phyloP scores from a whole-genome alignment of 2,888 invertebrate genomes.

The Odontocerum albicorne region DNA sequence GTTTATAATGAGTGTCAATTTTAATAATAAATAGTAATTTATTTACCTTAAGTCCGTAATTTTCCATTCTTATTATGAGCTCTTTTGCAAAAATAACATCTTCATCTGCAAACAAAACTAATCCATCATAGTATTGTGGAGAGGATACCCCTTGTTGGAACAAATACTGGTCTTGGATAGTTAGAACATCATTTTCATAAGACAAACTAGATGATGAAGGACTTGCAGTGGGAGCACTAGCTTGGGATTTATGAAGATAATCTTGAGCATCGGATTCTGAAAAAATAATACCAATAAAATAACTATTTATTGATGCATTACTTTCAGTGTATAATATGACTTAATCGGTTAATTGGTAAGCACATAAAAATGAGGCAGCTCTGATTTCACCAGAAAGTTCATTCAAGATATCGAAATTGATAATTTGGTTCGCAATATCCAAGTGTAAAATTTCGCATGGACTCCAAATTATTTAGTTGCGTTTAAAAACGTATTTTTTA shows the following conservation, averaged over 20 bases:
- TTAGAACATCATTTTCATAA: slow-evolving; percentile 20
- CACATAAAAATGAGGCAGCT: too few species aligned
- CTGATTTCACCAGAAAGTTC: too few species aligned
- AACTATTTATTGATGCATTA: too few species aligned
- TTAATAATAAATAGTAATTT: too few species aligned
- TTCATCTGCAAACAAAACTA: slow-evolving; percentile 73
- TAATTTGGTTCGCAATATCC: too few species aligned
- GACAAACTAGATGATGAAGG: background rate
- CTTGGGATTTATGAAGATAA: slow-evolving; percentile 14
- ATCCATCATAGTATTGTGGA: slow-evolving; percentile 75
- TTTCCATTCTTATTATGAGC: slow-evolving; percentile 64
- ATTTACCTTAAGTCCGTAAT: slow-evolving; percentile 66
- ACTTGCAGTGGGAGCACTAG: background rate
- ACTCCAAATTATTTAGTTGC: too few species aligned
- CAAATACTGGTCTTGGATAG: slow-evolving; percentile 22
- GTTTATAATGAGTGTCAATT: too few species aligned
- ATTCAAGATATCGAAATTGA: too few species aligned
- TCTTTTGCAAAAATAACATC: slow-evolving; percentile 68
- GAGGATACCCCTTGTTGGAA: slow-evolving; percentile 8
- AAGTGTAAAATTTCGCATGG: too few species aligned
- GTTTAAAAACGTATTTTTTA: too few species aligned
- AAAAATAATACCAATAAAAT: slow-evolving; percentile 2
- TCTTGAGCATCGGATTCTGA: slow-evolving; percentile 28
- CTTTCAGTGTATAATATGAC: too few species aligned
- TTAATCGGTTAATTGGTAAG: too few species aligned